Percentiles rank a stretch among this genome's conserved stretches.
Evolutionary conservation across 2,113 vertebrate species (phyloP).

Genomic region (Tachycineta bicolor): DNA sequence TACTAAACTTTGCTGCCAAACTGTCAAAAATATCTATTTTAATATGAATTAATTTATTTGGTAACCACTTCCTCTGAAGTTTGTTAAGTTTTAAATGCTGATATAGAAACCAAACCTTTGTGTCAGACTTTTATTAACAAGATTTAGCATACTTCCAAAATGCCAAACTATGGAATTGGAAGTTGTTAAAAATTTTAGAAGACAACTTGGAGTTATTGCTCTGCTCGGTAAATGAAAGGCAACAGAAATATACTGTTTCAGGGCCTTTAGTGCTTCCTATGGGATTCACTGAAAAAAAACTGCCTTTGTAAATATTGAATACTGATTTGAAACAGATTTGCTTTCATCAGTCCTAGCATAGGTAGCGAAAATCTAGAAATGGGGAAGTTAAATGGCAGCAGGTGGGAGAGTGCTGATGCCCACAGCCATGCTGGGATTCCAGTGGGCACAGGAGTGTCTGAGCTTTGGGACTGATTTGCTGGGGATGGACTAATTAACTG

Average conservation of each 20-base stretch:
- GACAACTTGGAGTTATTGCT: slow-evolving; percentile 49
- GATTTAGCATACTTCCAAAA: neutral
- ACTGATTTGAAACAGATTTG: neutral
- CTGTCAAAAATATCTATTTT: neutral
- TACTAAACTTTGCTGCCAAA: slow-evolving; percentile 14
- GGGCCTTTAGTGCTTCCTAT: neutral
- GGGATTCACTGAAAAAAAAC: neutral
- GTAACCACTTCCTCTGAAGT: neutral
- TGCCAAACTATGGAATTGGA: neutral
- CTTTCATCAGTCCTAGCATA: neutral
- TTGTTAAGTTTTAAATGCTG: neutral
- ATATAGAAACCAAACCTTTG: neutral
- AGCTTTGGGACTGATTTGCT: neutral
- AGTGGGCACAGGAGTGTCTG: neutral
- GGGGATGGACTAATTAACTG: slow-evolving; percentile 5
- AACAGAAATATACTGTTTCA: neutral
- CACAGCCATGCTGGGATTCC: slow-evolving; percentile 19
- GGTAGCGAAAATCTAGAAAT: neutral
- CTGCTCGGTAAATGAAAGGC: slow-evolving; percentile 19
- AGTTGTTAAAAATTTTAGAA: neutral
- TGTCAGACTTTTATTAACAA: neutral
- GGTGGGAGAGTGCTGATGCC: neutral
- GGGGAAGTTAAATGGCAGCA: neutral
- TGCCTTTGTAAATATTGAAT: neutral
- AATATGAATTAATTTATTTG: neutral